These are phyloP conservation scores for Euproctis similis DNA, from an alignment of 2,888 invertebrate genomes.

Conservation along the genomic window DNA sequence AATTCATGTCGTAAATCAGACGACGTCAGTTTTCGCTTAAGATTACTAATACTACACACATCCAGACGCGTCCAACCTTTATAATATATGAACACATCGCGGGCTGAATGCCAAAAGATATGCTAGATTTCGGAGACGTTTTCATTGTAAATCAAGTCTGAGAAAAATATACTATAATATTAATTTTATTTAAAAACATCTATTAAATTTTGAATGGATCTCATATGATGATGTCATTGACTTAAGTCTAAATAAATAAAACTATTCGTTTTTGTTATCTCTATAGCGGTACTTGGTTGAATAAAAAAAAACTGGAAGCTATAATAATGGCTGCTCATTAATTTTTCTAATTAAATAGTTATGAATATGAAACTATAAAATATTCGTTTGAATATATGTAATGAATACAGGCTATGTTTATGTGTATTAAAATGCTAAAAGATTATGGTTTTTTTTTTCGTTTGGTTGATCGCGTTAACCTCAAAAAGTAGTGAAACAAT, in stretches of 20 bases:
- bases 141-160: constrained; percentile 27
- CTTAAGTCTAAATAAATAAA: too few relatives aligned
- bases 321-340: constrained; percentile 8
- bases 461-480: too few relatives aligned
- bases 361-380: constrained; percentile 1
- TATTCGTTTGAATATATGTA: too few relatives aligned
- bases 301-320: constrained; percentile 6
- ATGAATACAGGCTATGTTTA: too few relatives aligned
- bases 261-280: constrained; percentile 11
- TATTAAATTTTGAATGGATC: constrained; percentile 14
- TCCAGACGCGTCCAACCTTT: constrained; percentile 25
- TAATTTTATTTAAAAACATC: constrained; percentile 12
- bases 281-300: constrained; percentile 12
- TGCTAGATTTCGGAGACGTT: constrained; percentile 29
- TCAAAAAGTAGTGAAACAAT: too few relatives aligned
- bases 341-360: constrained; percentile 7
- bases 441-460: too few relatives aligned
- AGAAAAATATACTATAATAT: constrained; percentile 17
- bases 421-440: too few relatives aligned
- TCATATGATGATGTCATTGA: constrained; percentile 30
- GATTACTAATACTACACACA: constrained; percentile 27
- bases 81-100: constrained; percentile 13
- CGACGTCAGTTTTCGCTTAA: constrained; percentile 32
- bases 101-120: constrained; percentile 38
- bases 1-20: constrained; percentile 28